Evolutionary conservation across 2,797 vertebrate genomes (phyloP), one percentile per base, ranked within the genome.

Genomic region (Thunnus albacares): DNA sequence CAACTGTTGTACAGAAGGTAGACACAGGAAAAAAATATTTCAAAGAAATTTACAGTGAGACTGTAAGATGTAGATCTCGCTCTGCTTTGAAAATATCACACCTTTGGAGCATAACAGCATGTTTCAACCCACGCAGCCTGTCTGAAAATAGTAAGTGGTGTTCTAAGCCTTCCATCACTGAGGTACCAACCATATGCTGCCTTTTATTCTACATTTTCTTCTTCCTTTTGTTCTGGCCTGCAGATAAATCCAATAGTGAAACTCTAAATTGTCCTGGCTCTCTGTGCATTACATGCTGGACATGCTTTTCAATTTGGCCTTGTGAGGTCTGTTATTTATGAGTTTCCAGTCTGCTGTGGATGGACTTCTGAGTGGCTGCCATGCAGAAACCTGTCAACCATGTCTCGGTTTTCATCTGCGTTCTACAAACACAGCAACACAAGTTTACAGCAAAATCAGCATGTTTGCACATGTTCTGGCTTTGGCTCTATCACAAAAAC

Each of bases 51-150:
- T 87, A 84, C 84, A 85, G 79, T 67, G 82, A 90, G 81, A 84
- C 61, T 53, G 70, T 72, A 69, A 83, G 85, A 88, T 89, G 80
- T 80, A 80, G 86, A 89, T 92, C 81, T 85, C 62, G 30, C 75
- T 79, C 73, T 65, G 59, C 89, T 92, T 94, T 93, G 89, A 93
- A 93, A 93, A 89, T 79, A 92, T 94, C 92, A 93, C 94, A 94
- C 92, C 93, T 94, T 92, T 17, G 28, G 81, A 90, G 88, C 82
- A 88, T 72, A 92, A 93, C 94, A 94, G 89, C 91, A 89, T 92
- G 90, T 90, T 93, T 90, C 90, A 90, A 49, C 94, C 94, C 92
- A 94, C 92, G 57, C 92, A 89, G 86, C 80, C 79, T 74, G 84
- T 84, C 92, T 92, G 90, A 88, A 93, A 93, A 94, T 93, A 94